phyloP scores from a whole-genome alignment of 2,797 vertebrate genomes.

The Xenentodon cancila region DNA sequence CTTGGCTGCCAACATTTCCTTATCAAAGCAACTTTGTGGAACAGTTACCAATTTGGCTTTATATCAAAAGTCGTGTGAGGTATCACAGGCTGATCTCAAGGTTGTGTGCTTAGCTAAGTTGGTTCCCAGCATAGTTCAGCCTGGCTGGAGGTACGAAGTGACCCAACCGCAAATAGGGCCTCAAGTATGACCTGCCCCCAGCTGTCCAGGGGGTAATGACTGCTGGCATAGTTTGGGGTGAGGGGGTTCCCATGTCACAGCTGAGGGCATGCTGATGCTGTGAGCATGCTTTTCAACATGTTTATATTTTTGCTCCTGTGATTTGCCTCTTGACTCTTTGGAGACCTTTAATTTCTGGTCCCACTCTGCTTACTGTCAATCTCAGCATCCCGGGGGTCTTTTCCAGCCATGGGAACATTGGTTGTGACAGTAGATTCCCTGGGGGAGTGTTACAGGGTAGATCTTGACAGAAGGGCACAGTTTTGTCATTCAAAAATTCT shows the following conservation, averaged over 20 bases:
- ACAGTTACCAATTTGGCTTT: conserved; percentile 64
- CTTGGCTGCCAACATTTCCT: conserved; percentile 67
- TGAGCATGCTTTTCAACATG: conserved; percentile 61
- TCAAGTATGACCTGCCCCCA: conserved; percentile 55
- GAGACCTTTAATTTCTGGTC: conserved; percentile 70
- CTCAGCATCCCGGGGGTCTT: conserved; percentile 54
- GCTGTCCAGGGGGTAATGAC: conserved; percentile 46
- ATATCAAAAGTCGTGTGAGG: conserved; percentile 57
- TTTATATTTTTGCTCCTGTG: conserved; percentile 64
- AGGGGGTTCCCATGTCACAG: conserved; percentile 70
- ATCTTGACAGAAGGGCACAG: conserved; percentile 46
- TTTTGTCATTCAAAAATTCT: conserved; percentile 28
- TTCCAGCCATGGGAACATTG: conserved; percentile 76
- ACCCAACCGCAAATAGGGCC: conserved; percentile 53
- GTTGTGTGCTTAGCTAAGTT: conserved; percentile 41
- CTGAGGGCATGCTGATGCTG: conserved; percentile 53
- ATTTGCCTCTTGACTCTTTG: conserved; percentile 64
- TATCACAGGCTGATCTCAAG: conserved; percentile 55
- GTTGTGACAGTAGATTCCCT: conserved; percentile 58
- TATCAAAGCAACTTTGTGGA: conserved; percentile 75
- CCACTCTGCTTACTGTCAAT: conserved; percentile 73
- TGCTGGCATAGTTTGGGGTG: conserved; percentile 49
- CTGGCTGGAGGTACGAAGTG: conserved; percentile 59
- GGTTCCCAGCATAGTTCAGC: conserved; percentile 73
- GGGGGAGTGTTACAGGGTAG: conserved; percentile 36